Percentiles rank a stretch among this genome's conserved stretches.
Conservation (phyloP, 2,797 vertebrate species). For the Hozukius guyotensis region DNA sequence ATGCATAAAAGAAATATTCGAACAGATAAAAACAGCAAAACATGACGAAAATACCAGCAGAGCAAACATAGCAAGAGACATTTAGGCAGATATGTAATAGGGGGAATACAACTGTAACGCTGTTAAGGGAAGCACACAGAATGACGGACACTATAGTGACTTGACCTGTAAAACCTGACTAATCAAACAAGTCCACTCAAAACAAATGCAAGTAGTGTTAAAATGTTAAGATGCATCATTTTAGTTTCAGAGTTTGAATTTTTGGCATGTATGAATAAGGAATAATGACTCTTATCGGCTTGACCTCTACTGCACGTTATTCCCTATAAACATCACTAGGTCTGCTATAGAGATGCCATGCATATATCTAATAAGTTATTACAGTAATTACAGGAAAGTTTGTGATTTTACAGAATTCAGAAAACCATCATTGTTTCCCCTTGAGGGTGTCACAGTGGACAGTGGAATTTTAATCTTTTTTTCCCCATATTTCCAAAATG, state of each 20-base stretch:
- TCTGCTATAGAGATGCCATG: neutral
- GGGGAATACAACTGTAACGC: too few species aligned
- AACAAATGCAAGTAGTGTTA: neutral
- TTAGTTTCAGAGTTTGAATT: neutral
- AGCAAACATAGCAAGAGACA: too few species aligned
- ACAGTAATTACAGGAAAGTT: neutral
- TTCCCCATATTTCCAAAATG: neutral
- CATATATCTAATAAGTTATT: neutral
- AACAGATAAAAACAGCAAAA: too few species aligned
- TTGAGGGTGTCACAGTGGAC: neutral
- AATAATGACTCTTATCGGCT: neutral
- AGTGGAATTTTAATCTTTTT: neutral
- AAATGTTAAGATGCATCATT: neutral
- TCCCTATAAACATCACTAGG: neutral
- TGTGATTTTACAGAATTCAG: neutral
- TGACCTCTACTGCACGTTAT: neutral
- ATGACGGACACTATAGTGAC: too few species aligned
- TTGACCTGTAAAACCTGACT: neutral
- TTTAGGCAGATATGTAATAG: too few species aligned
- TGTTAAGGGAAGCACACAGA: too few species aligned
- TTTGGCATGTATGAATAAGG: neutral
- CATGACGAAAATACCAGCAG: too few species aligned
- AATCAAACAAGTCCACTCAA: neutral
- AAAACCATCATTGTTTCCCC: neutral
- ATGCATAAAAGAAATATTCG: too few species aligned